Base-by-base conservation (phyloP, 2,797 vertebrate genomes). In the Oophaga sylvatica region DNA sequence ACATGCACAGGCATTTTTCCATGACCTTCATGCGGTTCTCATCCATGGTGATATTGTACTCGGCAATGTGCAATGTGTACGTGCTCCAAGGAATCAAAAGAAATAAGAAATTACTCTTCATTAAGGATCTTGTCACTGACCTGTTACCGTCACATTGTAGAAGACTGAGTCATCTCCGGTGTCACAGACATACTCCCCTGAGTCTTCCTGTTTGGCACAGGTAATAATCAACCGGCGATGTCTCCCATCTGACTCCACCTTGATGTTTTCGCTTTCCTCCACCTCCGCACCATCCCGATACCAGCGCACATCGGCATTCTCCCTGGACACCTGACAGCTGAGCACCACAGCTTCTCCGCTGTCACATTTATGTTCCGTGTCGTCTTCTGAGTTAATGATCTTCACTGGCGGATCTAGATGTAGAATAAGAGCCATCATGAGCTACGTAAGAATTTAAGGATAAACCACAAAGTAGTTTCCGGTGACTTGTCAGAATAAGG, bases 111-210 rank as follows among this genome's bases (percentile, higher is more conserved):
- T 63, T 7, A 19, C 20, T 17, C 59, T 62, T 62, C n/a, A 65
- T 65, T 11, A 10, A 26, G 9, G 17, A 35, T 35, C 16, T 19
- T 35, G 31, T n/a, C 41, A 81, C 93, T 90, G 91, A 98, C 98
- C 98, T 96, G 96, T 96, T 89, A 99, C 96, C 0, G 90, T 95
- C 57, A 99, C 91, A 0, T 96, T 95, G 92, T 97, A 99, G 93
- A 96, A 97, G 92, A 96, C 97, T 0, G 97, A 97, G 87, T 97
- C 97, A 0, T 97, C 96, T 0, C 96, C 96, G 0, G 95, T 96
- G 2, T 98, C 97, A 0, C 97, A 99, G 91, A 98, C 96, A 0
- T 98, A 99, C 90, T 99, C 97, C 79, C 97, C 98, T 0, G 96
- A 93, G 0, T 98, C 96, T 0, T 95, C 94, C 0, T 94, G 92